Percentiles rank a stretch among this genome's conserved stretches.
phyloP scores from a whole-genome alignment of 1,140 invertebrate genomes.

The Listronotus bonariensis region DNA sequence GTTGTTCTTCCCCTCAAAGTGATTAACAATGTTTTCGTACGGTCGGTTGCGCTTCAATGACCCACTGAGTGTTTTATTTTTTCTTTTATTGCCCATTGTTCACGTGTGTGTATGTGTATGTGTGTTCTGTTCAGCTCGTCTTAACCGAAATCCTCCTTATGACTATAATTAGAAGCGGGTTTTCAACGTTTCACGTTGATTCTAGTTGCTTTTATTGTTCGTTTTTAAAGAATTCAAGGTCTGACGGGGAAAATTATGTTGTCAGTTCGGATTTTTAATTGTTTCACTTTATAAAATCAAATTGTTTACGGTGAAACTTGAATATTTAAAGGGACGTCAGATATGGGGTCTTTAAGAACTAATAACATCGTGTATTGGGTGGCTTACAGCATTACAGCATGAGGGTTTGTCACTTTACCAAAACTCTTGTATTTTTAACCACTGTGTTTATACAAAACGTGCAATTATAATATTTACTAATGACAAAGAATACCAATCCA shows the following conservation, averaged over 20 bases:
- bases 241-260: slow-evolving; percentile 17
- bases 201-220: neutral
- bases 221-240: slow-evolving; percentile 10
- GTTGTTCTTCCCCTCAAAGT: slow-evolving; percentile 45
- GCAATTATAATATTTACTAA: no score
- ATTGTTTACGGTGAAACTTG: no score
- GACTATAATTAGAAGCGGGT: neutral
- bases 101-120: slow-evolving; percentile 33
- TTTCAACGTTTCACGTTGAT: slow-evolving; percentile 5
- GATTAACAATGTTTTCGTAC: slow-evolving; percentile 49
- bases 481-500: no score
- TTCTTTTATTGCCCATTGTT: slow-evolving; percentile 42
- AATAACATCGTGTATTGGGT: no score
- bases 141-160: slow-evolving; percentile 16
- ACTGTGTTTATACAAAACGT: no score
- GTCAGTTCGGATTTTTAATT: neutral
- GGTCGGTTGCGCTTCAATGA: slow-evolving; percentile 47
- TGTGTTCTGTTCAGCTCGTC: slow-evolving; percentile 24
- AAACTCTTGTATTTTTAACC: no score
- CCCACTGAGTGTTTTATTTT: slow-evolving; percentile 42
- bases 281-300: neutral
- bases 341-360: no score
- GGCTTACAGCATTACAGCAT: no score
- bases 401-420: no score
- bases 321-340: no score